Evolutionary conservation across 2,797 vertebrate genomes (phyloP).

Genomic region (Channa striata): DNA sequence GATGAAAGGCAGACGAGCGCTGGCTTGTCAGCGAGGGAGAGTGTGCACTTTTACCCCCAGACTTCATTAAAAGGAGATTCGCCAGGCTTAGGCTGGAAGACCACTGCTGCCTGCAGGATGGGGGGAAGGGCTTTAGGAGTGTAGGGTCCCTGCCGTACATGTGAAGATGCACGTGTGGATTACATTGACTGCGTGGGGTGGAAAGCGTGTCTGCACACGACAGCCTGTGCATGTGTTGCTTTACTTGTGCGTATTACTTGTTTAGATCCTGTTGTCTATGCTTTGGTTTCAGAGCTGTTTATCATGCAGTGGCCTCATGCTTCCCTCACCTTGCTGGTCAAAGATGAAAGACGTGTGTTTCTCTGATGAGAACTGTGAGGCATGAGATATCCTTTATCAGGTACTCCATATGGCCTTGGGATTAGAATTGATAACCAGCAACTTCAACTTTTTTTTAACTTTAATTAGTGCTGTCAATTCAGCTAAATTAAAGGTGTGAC

Average conservation of each 20-base stretch:
- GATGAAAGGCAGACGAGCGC: conserved; percentile 58
- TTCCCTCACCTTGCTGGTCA: conserved; percentile 38
- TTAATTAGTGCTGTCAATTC: conserved; percentile 32
- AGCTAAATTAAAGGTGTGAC: conserved; percentile 15
- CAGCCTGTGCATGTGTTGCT: background rate
- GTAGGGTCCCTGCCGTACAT: conserved; percentile 12
- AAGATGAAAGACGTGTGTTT: conserved; percentile 50
- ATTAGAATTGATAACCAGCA: conserved; percentile 45
- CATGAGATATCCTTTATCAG: conserved; percentile 45
- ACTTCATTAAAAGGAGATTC: conserved; percentile 81
- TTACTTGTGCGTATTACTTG: background rate
- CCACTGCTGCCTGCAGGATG: conserved; percentile 37
- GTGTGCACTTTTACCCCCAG: conserved; percentile 61
- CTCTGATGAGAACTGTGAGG: conserved; percentile 35
- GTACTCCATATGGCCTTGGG: conserved; percentile 21
- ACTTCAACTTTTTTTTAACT: background rate
- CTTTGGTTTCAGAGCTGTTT: conserved; percentile 30
- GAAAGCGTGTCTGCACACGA: background rate
- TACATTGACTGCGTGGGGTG: background rate
- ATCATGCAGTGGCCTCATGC: conserved; percentile 33
- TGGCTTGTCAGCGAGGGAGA: conserved; percentile 43
- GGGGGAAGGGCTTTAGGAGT: conserved; percentile 21
- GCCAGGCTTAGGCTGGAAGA: conserved; percentile 64
- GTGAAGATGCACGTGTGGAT: background rate
- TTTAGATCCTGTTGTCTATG: background rate